Base-by-base conservation (phyloP, 1,140 invertebrate species). In the Nephila pilipes region DNA sequence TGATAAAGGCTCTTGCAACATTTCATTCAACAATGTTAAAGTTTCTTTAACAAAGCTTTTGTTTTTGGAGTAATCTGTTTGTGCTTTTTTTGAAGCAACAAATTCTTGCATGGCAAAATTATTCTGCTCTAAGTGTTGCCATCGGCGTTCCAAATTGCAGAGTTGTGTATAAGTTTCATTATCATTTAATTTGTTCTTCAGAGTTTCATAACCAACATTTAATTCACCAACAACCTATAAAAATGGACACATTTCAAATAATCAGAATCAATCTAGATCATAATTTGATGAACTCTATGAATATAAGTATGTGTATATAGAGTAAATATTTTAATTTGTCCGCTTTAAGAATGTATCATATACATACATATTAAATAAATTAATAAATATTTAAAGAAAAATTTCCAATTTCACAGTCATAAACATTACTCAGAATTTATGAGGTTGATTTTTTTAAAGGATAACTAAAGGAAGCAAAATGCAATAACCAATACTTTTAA, bases 121-220 rank as follows among this genome's bases (percentile, higher is more conserved):
- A 93, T 96, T 96, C 94, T 96, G 96, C 95, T 97, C 97, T 69
- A 97, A 95, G 65, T 96, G 96, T 29, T 96, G 96, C 95, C 97
- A 96, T 95, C 97, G 97, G 90, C 96, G 96, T 95, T 97, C 97
- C 94, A 97, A 94, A 93, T 96, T 96, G 65, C 96, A 96, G 25
- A 97, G 95, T 95, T 97, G 96, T 54, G 96, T 95, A 94, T 96
- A 96, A 93, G 97, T 97, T 95, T 97, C 97, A 95, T 97, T 97
- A 29, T 97, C 97, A 94, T 97, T 96, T 18, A 97, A 95, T 94
- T 96, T 96, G 93, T 95, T 95, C 96, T 97, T 96, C 69, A 95
- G 94, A 10, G 94, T 94, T 90, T 96, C 95, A 90, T 95, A 96
- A 12, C 60, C 25, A 38, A 54, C 55, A 55, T 65, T 89, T 36